Evolutionary conservation across 2,888 invertebrate genomes (phyloP).

Genomic region (Germaria angustata): DNA sequence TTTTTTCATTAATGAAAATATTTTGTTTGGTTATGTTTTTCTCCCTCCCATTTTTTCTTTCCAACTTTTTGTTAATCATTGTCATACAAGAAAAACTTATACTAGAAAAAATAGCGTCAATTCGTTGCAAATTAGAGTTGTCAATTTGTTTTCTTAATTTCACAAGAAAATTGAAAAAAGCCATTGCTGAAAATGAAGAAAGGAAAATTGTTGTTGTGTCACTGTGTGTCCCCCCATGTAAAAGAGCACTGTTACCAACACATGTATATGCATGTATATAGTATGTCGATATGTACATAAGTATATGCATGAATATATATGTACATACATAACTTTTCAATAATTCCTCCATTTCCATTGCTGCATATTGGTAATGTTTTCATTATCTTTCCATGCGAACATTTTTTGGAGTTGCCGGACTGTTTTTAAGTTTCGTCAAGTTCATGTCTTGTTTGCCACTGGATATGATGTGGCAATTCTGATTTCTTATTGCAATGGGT

Average conservation of each 20-base stretch:
- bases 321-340: constrained; percentile 32
- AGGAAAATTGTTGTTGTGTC: constrained; percentile 60
- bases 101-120: not conserved
- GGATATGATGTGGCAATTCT: constrained; percentile 35
- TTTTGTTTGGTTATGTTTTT: constrained; percentile 65
- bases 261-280: not conserved
- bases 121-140: not conserved
- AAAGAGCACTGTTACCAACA: not conserved
- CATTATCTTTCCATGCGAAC: constrained; percentile 37
- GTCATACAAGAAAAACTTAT: not conserved
- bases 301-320: constrained; percentile 12
- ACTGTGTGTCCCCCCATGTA: constrained; percentile 50
- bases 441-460: too few relatives aligned
- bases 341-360: constrained; percentile 42
- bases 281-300: not conserved
- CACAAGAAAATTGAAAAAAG: constrained; percentile 31
- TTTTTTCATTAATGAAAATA: constrained; percentile 54
- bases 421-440: constrained; percentile 50
- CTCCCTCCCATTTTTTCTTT: constrained; percentile 61
- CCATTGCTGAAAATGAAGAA: constrained; percentile 38
- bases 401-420: constrained; percentile 29
- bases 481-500: too few relatives aligned
- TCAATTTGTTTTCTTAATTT: constrained; percentile 19
- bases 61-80: not conserved
- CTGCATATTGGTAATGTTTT: constrained; percentile 27